Evolutionary conservation across 1,140 invertebrate genomes (phyloP).

Genomic region (Drosophila pachea): DNA sequence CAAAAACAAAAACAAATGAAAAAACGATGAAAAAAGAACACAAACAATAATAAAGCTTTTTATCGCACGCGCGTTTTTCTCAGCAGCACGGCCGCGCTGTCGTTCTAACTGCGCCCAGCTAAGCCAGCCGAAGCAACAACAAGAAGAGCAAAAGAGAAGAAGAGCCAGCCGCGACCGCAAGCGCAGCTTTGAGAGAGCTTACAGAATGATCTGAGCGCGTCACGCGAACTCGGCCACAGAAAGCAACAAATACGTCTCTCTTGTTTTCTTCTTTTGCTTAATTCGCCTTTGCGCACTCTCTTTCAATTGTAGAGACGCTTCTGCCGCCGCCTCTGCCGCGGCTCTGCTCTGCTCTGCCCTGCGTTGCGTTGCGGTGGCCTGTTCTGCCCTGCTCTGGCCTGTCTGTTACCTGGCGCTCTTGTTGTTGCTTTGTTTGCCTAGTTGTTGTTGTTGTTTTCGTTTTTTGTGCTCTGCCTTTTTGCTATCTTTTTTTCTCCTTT

Average conservation of each 20-base stretch:
- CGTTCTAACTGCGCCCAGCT: constrained; percentile 44
- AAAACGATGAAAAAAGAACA: constrained; percentile 1
- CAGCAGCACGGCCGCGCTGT: constrained; percentile 8
- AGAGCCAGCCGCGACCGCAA: constrained; percentile 2
- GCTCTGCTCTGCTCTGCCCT: constrained; percentile 16
- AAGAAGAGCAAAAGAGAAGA: constrained; percentile 4
- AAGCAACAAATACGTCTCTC: background rate
- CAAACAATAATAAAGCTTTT: constrained; percentile 45
- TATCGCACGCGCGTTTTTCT: constrained; percentile 50
- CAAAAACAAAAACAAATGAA: background rate
- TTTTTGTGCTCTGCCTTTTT: constrained; percentile 26
- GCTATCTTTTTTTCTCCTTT: too few relatives aligned
- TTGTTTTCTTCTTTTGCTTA: constrained; percentile 15
- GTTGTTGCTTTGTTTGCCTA: constrained; percentile 29
- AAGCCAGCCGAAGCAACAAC: background rate
- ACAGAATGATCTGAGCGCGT: constrained; percentile 21
- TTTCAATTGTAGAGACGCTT: background rate
- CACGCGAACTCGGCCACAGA: constrained; percentile 9
- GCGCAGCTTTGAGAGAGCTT: constrained; percentile 47
- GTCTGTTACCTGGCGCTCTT: constrained; percentile 16
- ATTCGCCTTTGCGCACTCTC: constrained; percentile 45
- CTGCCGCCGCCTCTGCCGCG: constrained; percentile 15
- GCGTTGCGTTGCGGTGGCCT: constrained; percentile 5
- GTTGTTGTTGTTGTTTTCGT: constrained; percentile 8
- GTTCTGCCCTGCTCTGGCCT: constrained; percentile 17